phyloP scores from a whole-genome alignment of 2,113 vertebrate genomes.

The Pipra filicauda region DNA sequence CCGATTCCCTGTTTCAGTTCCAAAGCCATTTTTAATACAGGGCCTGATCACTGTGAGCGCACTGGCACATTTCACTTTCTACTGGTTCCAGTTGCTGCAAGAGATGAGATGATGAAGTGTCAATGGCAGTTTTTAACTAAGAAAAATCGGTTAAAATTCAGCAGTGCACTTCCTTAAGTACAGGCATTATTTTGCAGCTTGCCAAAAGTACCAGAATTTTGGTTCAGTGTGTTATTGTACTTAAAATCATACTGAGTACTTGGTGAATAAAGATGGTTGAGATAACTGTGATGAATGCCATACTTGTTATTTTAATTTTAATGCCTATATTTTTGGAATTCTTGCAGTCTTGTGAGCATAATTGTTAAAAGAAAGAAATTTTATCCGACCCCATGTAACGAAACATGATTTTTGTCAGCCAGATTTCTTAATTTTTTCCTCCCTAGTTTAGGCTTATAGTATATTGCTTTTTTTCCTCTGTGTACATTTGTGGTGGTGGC shows the following conservation, averaged over 20 bases:
- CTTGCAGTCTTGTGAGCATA: neutral
- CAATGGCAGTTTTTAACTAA: neutral
- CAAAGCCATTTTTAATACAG: neutral
- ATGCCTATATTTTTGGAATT: slow-evolving; percentile 5
- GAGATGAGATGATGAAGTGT: neutral
- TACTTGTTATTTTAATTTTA: neutral
- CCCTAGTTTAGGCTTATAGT: neutral
- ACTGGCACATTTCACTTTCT: neutral
- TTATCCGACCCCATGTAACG: neutral
- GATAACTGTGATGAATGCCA: neutral
- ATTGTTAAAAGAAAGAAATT: neutral
- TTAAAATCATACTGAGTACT: neutral
- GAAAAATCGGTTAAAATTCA: neutral
- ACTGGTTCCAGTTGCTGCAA: neutral
- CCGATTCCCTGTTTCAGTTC: neutral
- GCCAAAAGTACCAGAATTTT: neutral
- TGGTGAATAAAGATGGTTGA: neutral
- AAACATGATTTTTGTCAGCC: neutral
- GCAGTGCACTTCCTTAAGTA: neutral
- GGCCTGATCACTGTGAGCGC: neutral
- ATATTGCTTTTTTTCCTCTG: neutral
- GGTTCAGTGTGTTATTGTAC: neutral
- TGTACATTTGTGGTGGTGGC: neutral
- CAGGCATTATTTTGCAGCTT: neutral
- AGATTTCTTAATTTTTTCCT: neutral